Evolutionary conservation across 2,888 invertebrate genomes (phyloP).

Genomic region (Tachina fera): DNA sequence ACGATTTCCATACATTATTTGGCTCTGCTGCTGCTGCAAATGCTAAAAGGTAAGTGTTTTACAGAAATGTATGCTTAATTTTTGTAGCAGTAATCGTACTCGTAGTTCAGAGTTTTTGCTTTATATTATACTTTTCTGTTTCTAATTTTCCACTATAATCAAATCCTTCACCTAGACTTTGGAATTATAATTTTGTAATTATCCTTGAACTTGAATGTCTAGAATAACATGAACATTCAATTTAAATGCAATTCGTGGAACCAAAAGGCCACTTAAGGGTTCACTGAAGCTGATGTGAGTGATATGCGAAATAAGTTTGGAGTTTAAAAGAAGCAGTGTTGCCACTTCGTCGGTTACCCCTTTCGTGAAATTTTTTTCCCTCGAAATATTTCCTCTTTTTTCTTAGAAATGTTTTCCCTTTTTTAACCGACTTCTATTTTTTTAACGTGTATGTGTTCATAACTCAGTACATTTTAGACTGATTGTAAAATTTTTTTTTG

Average conservation of each 20-base stretch:
- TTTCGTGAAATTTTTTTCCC: no score
- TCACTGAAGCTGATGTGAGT: background rate
- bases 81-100: slow-evolving; percentile 23
- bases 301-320: background rate
- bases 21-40: slow-evolving; percentile 76
- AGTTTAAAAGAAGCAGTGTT: no score
- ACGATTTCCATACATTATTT: slow-evolving; percentile 66
- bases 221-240: slow-evolving; percentile 7
- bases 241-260: background rate
- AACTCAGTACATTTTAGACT: no score
- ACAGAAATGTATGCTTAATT: slow-evolving; percentile 15
- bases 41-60: slow-evolving; percentile 78
- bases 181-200: slow-evolving; percentile 52
- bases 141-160: background rate
- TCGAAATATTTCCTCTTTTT: no score
- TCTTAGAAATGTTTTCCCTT: no score
- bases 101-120: slow-evolving; percentile 5
- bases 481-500: no score
- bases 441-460: no score
- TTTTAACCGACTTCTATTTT: no score
- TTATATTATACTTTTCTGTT: background rate
- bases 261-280: background rate
- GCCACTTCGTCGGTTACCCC: no score
- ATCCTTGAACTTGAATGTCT: slow-evolving; percentile 63
- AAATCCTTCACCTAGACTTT: slow-evolving; percentile 41